Percentiles rank a stretch among this genome's conserved stretches.
Conservation (phyloP, 2,888 invertebrate species). For the Helicoverpa assulta region DNA sequence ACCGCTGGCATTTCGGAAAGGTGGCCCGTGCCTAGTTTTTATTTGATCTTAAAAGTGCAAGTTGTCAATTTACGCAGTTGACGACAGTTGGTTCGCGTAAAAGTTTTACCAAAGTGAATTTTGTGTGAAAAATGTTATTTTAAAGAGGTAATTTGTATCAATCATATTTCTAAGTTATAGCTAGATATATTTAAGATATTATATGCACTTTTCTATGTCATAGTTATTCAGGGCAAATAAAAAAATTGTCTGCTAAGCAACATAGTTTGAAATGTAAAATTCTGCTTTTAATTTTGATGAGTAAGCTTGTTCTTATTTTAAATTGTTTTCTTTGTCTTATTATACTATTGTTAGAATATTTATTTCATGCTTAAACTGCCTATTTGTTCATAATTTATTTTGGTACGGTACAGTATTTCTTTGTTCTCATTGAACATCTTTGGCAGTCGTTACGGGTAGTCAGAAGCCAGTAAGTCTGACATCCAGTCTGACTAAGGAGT, state of each 20-base stretch:
- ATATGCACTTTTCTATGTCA: background rate
- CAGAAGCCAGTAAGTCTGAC: too few relatives aligned
- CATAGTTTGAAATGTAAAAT: background rate
- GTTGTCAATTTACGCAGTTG: conserved; percentile 37
- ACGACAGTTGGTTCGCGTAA: background rate
- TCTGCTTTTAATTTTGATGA: background rate
- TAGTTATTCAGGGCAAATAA: background rate
- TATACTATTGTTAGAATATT: background rate
- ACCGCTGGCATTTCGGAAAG: conserved; percentile 48
- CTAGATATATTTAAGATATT: background rate
- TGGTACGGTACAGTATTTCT: too few relatives aligned
- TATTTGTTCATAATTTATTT: too few relatives aligned
- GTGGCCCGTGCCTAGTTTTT: conserved; percentile 46
- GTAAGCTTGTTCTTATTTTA: background rate
- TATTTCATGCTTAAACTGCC: background rate
- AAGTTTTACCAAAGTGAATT: conserved; percentile 26
- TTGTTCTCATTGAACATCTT: too few relatives aligned
- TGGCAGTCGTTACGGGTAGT: too few relatives aligned
- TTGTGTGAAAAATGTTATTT: conserved; percentile 29
- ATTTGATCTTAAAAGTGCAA: conserved; percentile 46
- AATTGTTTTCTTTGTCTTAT: background rate
- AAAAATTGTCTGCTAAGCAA: background rate
- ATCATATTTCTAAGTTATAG: background rate
- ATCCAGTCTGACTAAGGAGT: too few relatives aligned
- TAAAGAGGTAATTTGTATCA: conserved; percentile 18